Base-by-base conservation (phyloP, 1,140 invertebrate genomes). In the Habropoda laboriosa region DNA sequence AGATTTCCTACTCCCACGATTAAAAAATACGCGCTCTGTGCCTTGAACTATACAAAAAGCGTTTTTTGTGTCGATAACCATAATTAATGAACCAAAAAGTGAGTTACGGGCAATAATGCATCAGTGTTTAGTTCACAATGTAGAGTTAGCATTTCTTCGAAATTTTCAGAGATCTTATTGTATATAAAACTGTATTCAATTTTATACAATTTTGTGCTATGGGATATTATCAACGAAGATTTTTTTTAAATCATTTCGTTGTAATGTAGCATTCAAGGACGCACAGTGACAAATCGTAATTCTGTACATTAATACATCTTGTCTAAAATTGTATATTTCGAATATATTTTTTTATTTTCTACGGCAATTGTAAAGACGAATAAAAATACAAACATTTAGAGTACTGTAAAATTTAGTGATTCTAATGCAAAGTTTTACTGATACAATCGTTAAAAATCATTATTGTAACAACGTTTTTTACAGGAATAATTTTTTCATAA, bases 211-310 rank as follows among this genome's bases (percentile, higher is more conserved):
- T 49, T 49, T 61, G 1, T 45, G 1, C 27, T 38, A 42, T 10
- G 5, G 38, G 21, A 63, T 57, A 38, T 42, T 38, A 21, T 27
- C 0, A 16, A 35, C 13, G 7, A 45, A 68, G 10, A 8, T 40
- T 40, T 27, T 32, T 58, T 60, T 71, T 30, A 51, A 80, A 32
- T 85, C 27, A 13, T 76, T 58, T 21, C 35, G 55, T 64, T 42
- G 63, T 60, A 80, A 72, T 70, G 42, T 68, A 42, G 58, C n/a
- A 79, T 70, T 87, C 89, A 90, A 90, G 89, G 89, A 89, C 88
- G 80, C 76, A 35, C 40, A 49, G 73, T 86, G 84, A 87, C 84
- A 79, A 74, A 73, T 80, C 72, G 72, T 73, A 70, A 68, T 58
- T 49, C 51, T 79, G 58, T 78, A 57, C 71, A 66, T 55, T 55